Percentiles rank a stretch among this genome's conserved stretches.
Conservation (phyloP, 2,797 vertebrate genomes). For the Neosilurus mollespiculum region DNA sequence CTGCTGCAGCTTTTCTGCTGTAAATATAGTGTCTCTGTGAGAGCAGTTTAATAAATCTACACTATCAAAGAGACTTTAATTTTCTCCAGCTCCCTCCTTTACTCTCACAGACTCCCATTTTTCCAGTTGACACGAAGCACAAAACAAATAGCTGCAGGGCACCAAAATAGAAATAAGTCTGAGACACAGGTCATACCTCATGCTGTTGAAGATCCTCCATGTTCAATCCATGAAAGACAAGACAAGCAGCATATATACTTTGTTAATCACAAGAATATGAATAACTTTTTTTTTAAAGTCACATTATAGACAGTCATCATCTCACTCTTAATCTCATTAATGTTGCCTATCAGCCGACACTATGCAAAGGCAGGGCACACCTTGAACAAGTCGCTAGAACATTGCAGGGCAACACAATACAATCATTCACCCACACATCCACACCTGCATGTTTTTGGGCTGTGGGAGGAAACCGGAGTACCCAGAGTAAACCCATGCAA, state of each 20-base stretch:
- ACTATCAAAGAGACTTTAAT: constrained; percentile 52
- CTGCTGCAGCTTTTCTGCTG: constrained; percentile 31
- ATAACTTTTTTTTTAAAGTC: too few species aligned
- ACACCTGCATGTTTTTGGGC: too few species aligned
- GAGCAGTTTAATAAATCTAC: constrained; percentile 51
- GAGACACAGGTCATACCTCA: constrained; percentile 43
- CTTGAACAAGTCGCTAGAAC: too few species aligned
- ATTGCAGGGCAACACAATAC: too few species aligned
- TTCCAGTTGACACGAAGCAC: constrained; percentile 52
- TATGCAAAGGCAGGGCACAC: too few species aligned
- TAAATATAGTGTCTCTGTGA: constrained; percentile 26
- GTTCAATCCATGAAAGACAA: constrained; percentile 39
- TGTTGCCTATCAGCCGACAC: too few species aligned
- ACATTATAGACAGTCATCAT: too few species aligned
- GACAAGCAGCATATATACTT: constrained; percentile 18
- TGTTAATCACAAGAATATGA: neutral
- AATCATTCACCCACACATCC: too few species aligned
- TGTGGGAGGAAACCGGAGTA: too few species aligned
- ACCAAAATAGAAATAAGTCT: constrained; percentile 52
- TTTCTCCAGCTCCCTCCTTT: constrained; percentile 46
- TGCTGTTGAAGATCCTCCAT: constrained; percentile 38
- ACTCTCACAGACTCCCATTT: constrained; percentile 46
- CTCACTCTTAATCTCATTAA: too few species aligned
- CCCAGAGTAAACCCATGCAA: too few species aligned
- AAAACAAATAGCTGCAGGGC: constrained; percentile 52